phyloP scores from a whole-genome alignment of 1,140 invertebrate genomes.

The Drosophila lowei region DNA sequence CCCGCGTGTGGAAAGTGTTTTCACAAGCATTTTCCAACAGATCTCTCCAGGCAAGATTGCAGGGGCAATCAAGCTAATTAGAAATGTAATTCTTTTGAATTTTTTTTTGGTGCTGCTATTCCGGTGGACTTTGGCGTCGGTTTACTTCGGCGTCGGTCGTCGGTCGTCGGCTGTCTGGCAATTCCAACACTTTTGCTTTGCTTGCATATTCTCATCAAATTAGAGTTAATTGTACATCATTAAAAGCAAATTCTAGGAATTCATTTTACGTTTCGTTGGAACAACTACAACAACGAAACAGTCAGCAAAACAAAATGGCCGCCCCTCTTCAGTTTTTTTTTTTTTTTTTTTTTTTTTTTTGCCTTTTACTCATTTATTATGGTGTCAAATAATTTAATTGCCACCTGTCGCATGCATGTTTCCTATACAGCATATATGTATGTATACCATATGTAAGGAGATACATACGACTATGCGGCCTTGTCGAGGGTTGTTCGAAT shows the following conservation, averaged over 20 bases:
- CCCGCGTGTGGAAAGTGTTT: constrained; percentile 38
- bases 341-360: constrained; percentile 7
- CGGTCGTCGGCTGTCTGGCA: constrained; percentile 12
- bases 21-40: constrained; percentile 56
- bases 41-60: constrained; percentile 51
- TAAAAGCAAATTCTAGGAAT: constrained; percentile 72
- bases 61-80: constrained; percentile 72
- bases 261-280: constrained; percentile 65
- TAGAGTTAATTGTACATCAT: constrained; percentile 78
- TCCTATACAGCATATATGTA: constrained; percentile 11
- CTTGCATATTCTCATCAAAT: constrained; percentile 77
- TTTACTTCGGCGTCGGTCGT: constrained; percentile 6
- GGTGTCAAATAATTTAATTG: constrained; percentile 68
- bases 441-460: no score
- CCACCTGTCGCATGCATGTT: constrained; percentile 45
- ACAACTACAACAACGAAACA: constrained; percentile 29
- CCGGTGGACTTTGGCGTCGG: neutral
- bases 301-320: constrained; percentile 56
- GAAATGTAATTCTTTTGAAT: constrained; percentile 46
- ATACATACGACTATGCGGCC: constrained; percentile 9
- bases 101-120: constrained; percentile 23
- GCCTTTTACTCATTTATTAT: constrained; percentile 46
- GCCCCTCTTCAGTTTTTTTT: constrained; percentile 32
- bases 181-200: constrained; percentile 58
- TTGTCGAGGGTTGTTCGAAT: constrained; percentile 27